Conservation (phyloP, 2,113 vertebrate species). For the Hirundichthys speculiger region DNA sequence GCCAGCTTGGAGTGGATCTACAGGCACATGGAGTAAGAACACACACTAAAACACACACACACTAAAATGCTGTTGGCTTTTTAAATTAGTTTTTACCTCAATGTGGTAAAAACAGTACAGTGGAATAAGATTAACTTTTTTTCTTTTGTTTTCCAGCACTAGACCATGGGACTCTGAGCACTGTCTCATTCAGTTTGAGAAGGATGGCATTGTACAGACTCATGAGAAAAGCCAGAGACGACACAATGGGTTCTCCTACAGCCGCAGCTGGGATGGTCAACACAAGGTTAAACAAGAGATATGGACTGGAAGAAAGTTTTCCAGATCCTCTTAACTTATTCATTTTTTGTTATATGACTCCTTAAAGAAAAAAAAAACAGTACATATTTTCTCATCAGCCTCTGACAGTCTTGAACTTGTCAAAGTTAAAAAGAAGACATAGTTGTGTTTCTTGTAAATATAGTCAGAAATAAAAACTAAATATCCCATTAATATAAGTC, state of each 20-base stretch:
- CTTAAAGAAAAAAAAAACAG: too few species aligned
- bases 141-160: slow-evolving; percentile 68
- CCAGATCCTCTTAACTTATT: not conserved
- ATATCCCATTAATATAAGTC: too few species aligned
- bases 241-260: slow-evolving; percentile 79
- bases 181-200: slow-evolving; percentile 90
- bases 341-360: not conserved
- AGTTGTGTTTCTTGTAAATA: too few species aligned
- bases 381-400: too few species aligned
- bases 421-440: too few species aligned
- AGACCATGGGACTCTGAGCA: slow-evolving; percentile 88
- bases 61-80: too few species aligned
- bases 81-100: too few species aligned
- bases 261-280: slow-evolving; percentile 79
- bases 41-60: slow-evolving; percentile 1
- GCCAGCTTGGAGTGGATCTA: slow-evolving; percentile 88
- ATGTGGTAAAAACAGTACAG: too few species aligned
- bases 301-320: too few species aligned
- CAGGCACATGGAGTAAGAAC: slow-evolving; percentile 86
- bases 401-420: too few species aligned
- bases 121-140: too few species aligned
- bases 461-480: too few species aligned
- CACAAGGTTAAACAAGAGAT: slow-evolving; percentile 78
- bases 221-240: slow-evolving; percentile 77
- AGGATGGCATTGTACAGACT: slow-evolving; percentile 90